These are phyloP conservation scores for Varanus salvator DNA, from an alignment of 2,113 vertebrate species.

Conservation along the genomic window DNA sequence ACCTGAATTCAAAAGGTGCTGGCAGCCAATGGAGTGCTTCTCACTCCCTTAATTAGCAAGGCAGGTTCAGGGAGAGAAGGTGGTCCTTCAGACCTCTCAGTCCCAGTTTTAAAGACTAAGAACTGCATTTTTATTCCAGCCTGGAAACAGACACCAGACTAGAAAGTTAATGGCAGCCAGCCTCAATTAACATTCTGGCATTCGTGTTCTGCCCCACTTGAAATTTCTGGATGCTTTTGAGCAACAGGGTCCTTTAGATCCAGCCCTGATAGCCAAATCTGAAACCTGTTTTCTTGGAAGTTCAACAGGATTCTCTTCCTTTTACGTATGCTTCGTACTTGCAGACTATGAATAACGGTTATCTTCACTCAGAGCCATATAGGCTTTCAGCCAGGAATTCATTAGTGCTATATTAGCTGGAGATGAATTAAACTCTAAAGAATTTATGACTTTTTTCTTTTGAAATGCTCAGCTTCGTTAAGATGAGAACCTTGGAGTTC, in stretches of 20 bases:
- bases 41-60: no score
- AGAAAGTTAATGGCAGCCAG: background rate
- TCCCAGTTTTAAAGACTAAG: no score
- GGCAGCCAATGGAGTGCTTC: no score
- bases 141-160: no score
- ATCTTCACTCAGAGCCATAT: background rate
- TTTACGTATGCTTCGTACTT: background rate
- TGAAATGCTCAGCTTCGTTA: background rate
- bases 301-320: background rate
- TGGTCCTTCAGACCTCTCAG: no score
- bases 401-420: conserved; percentile 11
- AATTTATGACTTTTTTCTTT: conserved; percentile 7
- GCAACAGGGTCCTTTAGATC: background rate
- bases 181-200: background rate
- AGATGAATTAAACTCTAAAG: conserved; percentile 14
- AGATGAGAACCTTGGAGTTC: background rate
- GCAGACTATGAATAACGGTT: background rate
- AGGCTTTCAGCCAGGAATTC: background rate
- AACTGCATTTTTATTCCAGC: background rate
- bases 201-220: background rate
- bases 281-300: background rate
- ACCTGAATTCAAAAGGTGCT: no score
- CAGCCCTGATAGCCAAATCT: background rate
- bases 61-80: no score
- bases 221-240: background rate